Conservation (phyloP, 2,797 vertebrate genomes). For the Phoeniculus purpureus region DNA sequence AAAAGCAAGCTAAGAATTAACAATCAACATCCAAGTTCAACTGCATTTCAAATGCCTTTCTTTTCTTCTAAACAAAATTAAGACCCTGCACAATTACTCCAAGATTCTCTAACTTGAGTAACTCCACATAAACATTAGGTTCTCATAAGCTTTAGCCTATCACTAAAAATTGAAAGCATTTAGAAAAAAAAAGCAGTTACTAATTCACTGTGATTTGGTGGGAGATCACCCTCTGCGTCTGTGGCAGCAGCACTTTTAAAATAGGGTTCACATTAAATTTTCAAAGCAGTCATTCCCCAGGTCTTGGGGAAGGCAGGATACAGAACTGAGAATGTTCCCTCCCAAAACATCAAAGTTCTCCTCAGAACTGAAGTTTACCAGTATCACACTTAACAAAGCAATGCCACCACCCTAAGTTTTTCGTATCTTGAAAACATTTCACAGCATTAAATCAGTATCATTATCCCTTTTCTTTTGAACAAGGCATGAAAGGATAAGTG, state of each 20-base stretch:
- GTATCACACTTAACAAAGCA: neutral
- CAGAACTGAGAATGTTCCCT: neutral
- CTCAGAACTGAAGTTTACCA: neutral
- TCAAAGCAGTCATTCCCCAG: neutral
- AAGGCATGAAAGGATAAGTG: conserved; percentile 7
- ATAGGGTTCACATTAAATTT: neutral
- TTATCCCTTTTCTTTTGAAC: conserved; percentile 12
- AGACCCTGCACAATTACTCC: neutral
- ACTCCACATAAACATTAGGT: neutral
- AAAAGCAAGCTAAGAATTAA: neutral
- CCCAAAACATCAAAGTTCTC: neutral
- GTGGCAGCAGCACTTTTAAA: neutral
- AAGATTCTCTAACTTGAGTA: neutral
- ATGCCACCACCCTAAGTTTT: neutral
- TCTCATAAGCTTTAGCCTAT: neutral
- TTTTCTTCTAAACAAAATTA: neutral
- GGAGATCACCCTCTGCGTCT: neutral
- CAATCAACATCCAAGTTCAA: neutral
- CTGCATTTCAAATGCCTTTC: neutral
- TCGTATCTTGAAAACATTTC: neutral
- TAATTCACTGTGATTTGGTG: neutral
- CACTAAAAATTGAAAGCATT: neutral
- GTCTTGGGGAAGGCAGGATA: neutral
- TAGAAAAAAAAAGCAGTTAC: neutral
- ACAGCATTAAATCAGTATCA: neutral